These are phyloP conservation scores for Crossocerus cetratus DNA, from an alignment of 2,888 invertebrate genomes.

Conservation along the genomic window DNA sequence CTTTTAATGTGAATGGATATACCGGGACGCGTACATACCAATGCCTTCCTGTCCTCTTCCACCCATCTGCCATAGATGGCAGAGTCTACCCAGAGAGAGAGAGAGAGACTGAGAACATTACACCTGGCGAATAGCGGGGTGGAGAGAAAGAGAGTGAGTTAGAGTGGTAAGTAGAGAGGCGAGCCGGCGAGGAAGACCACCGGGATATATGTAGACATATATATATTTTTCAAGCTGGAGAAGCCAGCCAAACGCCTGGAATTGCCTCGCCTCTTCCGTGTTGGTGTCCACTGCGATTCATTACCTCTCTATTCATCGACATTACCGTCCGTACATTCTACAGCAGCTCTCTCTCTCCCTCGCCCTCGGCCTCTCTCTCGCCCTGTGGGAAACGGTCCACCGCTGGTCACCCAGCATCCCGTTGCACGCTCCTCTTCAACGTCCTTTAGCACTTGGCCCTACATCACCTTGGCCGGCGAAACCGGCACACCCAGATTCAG, in stretches of 20 bases:
- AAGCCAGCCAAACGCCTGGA: conserved; percentile 63
- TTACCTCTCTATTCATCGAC: conserved; percentile 76
- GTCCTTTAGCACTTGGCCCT: conserved; percentile 50
- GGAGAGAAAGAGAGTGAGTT: neutral
- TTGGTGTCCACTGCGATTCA: conserved; percentile 76
- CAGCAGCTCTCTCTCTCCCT: conserved; percentile 26
- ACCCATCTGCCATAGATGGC: conserved; percentile 25
- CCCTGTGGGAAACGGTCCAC: neutral
- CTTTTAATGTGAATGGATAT: conserved; percentile 61
- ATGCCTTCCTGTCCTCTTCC: conserved; percentile 31
- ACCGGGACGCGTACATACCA: conserved; percentile 37
- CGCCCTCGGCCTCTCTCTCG: conserved; percentile 15
- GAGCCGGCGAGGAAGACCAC: neutral
- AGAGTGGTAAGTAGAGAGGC: conserved; percentile 33
- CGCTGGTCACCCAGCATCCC: too few relatives aligned
- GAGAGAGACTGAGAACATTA: neutral
- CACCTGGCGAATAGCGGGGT: neutral
- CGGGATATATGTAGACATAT: conserved; percentile 35
- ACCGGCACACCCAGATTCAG: too few relatives aligned
- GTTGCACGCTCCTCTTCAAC: conserved; percentile 31
- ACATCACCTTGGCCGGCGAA: conserved; percentile 15
- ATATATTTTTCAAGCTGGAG: conserved; percentile 69
- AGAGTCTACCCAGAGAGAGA: conserved; percentile 18
- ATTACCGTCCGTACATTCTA: conserved; percentile 64
- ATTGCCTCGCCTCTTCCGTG: conserved; percentile 76